Conservation (phyloP, 2,113 vertebrate species). For the Austrofundulus limnaeus region DNA sequence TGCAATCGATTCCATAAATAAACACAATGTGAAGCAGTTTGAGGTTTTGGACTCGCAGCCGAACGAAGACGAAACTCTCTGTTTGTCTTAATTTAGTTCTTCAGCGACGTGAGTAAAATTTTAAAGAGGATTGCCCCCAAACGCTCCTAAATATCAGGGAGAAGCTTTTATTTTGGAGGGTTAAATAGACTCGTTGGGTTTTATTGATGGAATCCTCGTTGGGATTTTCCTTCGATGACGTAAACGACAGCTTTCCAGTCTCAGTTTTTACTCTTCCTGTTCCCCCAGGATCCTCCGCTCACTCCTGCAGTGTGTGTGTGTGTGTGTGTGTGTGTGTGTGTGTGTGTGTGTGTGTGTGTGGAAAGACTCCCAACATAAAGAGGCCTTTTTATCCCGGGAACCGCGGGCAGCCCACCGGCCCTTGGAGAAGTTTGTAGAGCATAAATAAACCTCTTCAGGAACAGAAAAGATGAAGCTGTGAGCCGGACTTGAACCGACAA, state of each 20-base stretch:
- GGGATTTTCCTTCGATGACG: background rate
- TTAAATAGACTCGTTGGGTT: too few relatives aligned
- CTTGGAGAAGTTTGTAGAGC: conserved; percentile 67
- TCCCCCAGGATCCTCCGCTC: conserved; percentile 24
- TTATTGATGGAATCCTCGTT: background rate
- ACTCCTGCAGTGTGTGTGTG: conserved; percentile 6
- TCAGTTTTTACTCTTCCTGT: conserved; percentile 36
- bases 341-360: conserved; percentile 8
- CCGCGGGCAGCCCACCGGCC: conserved; percentile 53
- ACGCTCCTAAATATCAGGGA: too few relatives aligned
- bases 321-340: conserved; percentile 9
- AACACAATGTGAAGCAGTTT: too few relatives aligned
- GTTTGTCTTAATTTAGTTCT: too few relatives aligned
- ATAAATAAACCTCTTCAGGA: conserved; percentile 77
- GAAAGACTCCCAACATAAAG: conserved; percentile 66
- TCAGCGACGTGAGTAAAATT: too few relatives aligned
- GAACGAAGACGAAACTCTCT: too few relatives aligned
- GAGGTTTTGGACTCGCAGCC: too few relatives aligned
- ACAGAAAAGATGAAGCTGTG: conserved; percentile 57
- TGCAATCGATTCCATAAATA: too few relatives aligned
- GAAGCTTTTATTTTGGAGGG: background rate
- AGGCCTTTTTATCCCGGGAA: conserved; percentile 62
- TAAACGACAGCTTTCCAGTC: conserved; percentile 21
- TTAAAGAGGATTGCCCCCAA: too few relatives aligned
- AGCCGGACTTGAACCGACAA: conserved; percentile 26